Evolutionary conservation across 2,113 vertebrate species (phyloP), one percentile per base, ranked within the genome.

Genomic region (Egretta garzetta): DNA sequence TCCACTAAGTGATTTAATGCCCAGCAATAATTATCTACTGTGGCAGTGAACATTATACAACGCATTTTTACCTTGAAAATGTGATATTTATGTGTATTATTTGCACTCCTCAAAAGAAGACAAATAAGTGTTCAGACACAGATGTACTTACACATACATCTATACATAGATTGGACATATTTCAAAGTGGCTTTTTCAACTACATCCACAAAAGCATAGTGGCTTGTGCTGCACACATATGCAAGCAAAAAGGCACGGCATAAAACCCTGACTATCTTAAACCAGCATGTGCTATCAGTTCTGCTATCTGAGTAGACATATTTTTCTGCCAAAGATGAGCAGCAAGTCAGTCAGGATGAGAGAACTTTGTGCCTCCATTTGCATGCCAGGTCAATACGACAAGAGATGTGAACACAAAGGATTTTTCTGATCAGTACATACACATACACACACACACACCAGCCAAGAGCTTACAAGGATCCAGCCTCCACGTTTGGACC

Each of bases 401-500:
- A 10, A 26, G 13, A 95, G 24, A 47, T 9, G 13, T 1, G 15
- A 86, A 73, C 26, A 30, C 3, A 37, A 17, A 49, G 35, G 72
- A 45, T 17, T 59, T 74, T 74, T 75, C 68, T 43, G 5, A 28
- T 67, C 19, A 35, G 16, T 63, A 30, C 11, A 37, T 4, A 50
- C 4, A 73, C 62, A 33, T 2, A 45, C 13, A 32, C 12, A 58
- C 22, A 39, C 22, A 39, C 28, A 64, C 37, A 60, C 10, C 3
- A 59, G 14, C 16, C 50, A 52, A 32, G 47, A 80, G 98, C 99
- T 99, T 97, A 99, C 99, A 98, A 97, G 26, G 98, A 98, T 18
- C 99, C 99, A 18, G 99, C 98, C 60, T 99, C 99, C 98, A 99
- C 99, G 68, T 99, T 99, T 70, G 99, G 99, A 70, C 99, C 99